Base-by-base conservation (phyloP, 2,888 invertebrate species). In the Pheosia gnoma region DNA sequence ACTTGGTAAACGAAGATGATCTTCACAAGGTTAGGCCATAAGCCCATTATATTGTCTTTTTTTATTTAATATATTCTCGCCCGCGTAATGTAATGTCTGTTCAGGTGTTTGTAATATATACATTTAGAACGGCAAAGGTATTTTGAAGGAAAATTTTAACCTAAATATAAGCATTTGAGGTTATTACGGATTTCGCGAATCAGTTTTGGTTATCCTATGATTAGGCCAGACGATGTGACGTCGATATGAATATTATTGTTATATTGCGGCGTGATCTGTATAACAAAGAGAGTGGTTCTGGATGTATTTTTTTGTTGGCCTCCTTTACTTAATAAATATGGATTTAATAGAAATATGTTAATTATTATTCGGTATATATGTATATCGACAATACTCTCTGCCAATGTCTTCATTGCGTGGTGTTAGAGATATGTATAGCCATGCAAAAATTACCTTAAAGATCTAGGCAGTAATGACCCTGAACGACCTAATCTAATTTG, bases 1-100 rank as follows among this genome's bases (percentile, higher is more conserved):
- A 91, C 89, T 91, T 91, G 90, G 87, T 63, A 75, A 75, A 78
- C 73, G 57, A 60, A 11, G 62, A 61, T 65, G 76, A 69, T 77
- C 74, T 79, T 75, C 70, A 71, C 80, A 80, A 80, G 80, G 80
- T 75, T 74, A 75, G 70, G 69, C 54, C 63, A 60, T 71, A 80
- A 80, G 79, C 76, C 80, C 80, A 67, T 61, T 43, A 43, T 43
- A 43, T 9, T 9, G 62, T 59, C 63, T 69, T 53, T 56, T 39
- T 11, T 39, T 39, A 54, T 54, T 54, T 54, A 11, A 64, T 47
- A 47, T 47, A 47, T 47, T n/a, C 47, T 47, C 47, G 47, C n/a
- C 47, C 47, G n/a, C 47, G 47, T 5, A 47, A 47, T n/a, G n/a
- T 47, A n/a, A 47, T 25, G 47, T 47, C 47, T 47, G 47, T 47